Base-by-base conservation (phyloP, 1,140 invertebrate genomes). In the Ectropis grisescens region DNA sequence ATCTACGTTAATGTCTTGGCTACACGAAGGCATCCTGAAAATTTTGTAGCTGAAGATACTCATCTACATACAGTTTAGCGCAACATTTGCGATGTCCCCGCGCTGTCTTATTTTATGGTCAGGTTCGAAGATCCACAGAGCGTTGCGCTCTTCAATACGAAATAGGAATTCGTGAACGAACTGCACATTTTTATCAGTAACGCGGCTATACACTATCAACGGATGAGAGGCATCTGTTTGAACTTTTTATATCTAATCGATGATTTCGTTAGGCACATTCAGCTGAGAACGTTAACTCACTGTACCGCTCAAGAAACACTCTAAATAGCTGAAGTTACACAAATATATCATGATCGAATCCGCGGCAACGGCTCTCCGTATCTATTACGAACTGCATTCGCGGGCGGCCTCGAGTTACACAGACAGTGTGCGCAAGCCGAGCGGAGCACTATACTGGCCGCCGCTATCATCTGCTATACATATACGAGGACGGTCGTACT, bases 1-100 rank as follows among this genome's bases (percentile, higher is more conserved):
- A 46, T 78, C 70, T 25, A 67, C 58, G 23, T 74, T 68, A 31
- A 74, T 69, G 43, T 81, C 67, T 52, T 76, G 70, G 39, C 60
- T 78, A 31, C 43, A 64, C 8, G 72, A 74, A 50, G 76, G 76
- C 75, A 81, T 81, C 39, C 44, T 65, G 24, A 51, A 41, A 16
- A 47, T 33, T 38, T 34, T 36, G 13, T 45, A 29, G 35, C 30
- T 46, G 39, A 52, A 38, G 29, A 55, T 44, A 52, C 49, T 48
- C 47, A 49, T 55, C 34, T 13, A 46, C n/a, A n/a, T n/a, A 23
- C 35, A 10, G 24, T 25, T 24, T 14, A 37, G n/a, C 11, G 14
- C 36, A 13, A 23, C 23, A 31, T 26, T 2, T 13, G 27, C 32
- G 16, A n/a, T 15, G 12, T 9, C n/a, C n/a, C n/a, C n/a, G n/a